These are phyloP conservation scores for Lepus europaeus DNA, from an alignment of 2,113 vertebrate genomes.

Conservation along the genomic window DNA sequence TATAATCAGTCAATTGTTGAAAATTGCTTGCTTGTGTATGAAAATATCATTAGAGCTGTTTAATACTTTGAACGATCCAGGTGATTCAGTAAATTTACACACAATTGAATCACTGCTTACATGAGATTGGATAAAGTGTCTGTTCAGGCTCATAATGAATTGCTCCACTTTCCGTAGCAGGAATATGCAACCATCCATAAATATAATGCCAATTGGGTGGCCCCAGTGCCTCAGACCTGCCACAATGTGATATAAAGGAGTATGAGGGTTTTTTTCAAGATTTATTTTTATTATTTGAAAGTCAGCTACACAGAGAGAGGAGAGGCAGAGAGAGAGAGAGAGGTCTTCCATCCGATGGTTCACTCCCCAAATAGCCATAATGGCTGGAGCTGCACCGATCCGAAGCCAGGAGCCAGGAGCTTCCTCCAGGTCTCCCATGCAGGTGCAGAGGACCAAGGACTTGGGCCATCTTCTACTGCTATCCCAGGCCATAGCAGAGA, in stretches of 20 bases:
- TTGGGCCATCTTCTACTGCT: no score
- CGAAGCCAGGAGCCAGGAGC: no score
- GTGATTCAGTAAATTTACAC: conserved; percentile 68
- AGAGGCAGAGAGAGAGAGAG: no score
- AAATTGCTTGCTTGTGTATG: conserved; percentile 58
- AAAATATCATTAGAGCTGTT: conserved; percentile 68
- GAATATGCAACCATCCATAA: conserved; percentile 11
- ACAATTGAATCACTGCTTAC: conserved; percentile 70
- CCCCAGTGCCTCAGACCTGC: neutral
- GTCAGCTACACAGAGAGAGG: no score
- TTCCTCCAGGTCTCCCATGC: no score
- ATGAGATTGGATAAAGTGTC: conserved; percentile 50
- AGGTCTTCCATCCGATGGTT: no score
- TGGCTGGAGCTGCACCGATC: no score
- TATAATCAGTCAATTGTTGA: conserved; percentile 60
- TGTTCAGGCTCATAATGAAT: conserved; percentile 39
- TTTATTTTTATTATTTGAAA: no score
- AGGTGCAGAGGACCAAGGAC: no score
- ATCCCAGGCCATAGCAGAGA: no score
- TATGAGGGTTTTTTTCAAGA: no score
- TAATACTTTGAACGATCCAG: conserved; percentile 63
- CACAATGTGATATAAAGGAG: neutral
- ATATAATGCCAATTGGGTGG: neutral
- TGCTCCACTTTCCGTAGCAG: neutral
- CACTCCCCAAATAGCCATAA: no score